Conservation (phyloP, 1,140 invertebrate genomes). For the Agraylea sexmaculata region DNA sequence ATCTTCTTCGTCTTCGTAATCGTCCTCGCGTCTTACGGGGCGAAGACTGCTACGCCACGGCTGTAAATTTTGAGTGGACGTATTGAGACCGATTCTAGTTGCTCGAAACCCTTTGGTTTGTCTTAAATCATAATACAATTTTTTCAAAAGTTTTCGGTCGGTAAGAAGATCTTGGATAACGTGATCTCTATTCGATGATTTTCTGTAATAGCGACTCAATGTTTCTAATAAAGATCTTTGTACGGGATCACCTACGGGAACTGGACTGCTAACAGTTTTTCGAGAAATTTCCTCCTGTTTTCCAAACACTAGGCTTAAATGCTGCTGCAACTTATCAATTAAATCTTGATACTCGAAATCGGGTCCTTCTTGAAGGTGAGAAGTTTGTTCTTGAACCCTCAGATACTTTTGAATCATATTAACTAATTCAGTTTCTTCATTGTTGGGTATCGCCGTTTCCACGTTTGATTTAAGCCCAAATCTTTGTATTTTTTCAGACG, state of each 20-base stretch:
- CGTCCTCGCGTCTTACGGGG: constrained; percentile 22
- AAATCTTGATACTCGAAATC: constrained; percentile 50
- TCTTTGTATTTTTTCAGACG: constrained; percentile 24
- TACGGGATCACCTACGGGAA: constrained; percentile 42
- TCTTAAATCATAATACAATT: constrained; percentile 57
- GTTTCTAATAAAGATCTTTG: constrained; percentile 52
- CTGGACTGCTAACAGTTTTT: constrained; percentile 21
- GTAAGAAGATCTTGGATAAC: constrained; percentile 58
- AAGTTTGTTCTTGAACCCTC: constrained; percentile 37
- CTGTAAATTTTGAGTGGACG: constrained; percentile 28
- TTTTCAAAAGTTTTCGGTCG: constrained; percentile 57
- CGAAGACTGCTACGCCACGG: constrained; percentile 30
- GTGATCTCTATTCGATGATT: constrained; percentile 50
- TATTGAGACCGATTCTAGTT: constrained; percentile 31
- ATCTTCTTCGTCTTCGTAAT: constrained; percentile 27
- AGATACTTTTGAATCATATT: constrained; percentile 57
- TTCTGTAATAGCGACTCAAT: constrained; percentile 51
- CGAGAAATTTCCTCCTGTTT: constrained; percentile 18
- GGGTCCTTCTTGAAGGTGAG: constrained; percentile 23
- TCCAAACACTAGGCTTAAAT: constrained; percentile 40
- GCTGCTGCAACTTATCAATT: constrained; percentile 50
- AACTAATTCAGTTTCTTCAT: constrained; percentile 41
- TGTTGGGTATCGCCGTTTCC: constrained; percentile 21
- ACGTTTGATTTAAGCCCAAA: constrained; percentile 24
- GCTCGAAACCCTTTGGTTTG: constrained; percentile 54